A percentile compares a stretch with the other conserved stretches of the same genome.
Evolutionary conservation across 37 sponge, comb jelly and placozoan species (phyloP).

Genomic region (Dysidea cf. avara): DNA sequence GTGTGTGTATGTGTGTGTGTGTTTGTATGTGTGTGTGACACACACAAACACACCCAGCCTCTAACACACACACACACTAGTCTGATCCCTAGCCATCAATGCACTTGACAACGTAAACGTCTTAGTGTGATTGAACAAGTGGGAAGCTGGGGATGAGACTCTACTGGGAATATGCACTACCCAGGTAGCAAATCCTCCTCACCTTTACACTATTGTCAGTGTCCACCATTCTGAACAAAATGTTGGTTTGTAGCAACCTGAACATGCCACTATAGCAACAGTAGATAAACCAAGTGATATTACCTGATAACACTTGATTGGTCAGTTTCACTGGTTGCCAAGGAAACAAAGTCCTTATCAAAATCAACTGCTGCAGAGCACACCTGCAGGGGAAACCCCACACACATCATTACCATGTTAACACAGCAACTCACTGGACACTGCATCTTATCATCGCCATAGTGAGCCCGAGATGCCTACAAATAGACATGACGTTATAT

Average conservation of each 20-base stretch:
- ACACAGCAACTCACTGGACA: not conserved
- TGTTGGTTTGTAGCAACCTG: slow-evolving; percentile 53
- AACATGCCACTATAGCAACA: not conserved
- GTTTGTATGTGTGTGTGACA: no score
- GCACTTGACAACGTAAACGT: no score
- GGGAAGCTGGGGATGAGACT: no score
- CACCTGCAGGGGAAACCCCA: not conserved
- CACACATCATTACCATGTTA: not conserved
- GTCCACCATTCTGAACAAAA: slow-evolving; percentile 28
- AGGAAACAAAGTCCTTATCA: slow-evolving; percentile 21
- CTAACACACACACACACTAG: not conserved
- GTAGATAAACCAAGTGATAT: not conserved
- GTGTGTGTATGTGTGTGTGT: no score
- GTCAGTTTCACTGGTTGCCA: slow-evolving; percentile 3
- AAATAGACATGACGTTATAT: no score
- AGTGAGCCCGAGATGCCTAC: no score
- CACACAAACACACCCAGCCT: slow-evolving; percentile 3
- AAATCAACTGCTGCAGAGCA: slow-evolving; percentile 16
- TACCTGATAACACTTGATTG: slow-evolving; percentile 1
- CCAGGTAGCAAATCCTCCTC: no score
- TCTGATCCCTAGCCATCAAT: no score
- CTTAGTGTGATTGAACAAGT: no score
- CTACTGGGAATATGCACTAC: no score
- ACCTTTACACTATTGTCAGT: slow-evolving; percentile 1
- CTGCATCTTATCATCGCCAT: no score